Conservation (phyloP, 2,797 vertebrate species). For the Argya squamiceps region DNA sequence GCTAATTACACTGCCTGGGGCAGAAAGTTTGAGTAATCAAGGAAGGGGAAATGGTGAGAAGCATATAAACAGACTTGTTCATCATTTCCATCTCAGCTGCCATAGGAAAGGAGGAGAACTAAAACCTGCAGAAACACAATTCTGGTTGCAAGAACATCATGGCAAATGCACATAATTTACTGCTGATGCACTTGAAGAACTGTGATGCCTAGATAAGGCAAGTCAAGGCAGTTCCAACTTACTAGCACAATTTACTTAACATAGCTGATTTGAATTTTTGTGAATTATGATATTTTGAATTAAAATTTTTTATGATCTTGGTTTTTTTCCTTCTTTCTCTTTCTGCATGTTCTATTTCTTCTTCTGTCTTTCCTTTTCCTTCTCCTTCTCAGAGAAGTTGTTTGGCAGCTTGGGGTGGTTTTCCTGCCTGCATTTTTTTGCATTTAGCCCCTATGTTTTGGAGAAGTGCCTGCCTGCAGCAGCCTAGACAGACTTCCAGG, state of each 20-base stretch:
- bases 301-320: not conserved
- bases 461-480: not conserved
- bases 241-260: constrained; percentile 19
- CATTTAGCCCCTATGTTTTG: not conserved
- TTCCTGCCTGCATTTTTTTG: not conserved
- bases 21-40: not conserved
- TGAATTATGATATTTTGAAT: not conserved
- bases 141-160: not conserved
- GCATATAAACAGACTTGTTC: not conserved
- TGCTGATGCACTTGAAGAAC: constrained; percentile 16
- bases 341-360: not conserved
- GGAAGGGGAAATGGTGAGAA: not conserved
- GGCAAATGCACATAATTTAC: constrained; percentile 31
- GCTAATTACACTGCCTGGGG: not conserved
- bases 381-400: not conserved
- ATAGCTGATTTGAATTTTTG: not conserved
- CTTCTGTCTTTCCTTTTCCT: not conserved
- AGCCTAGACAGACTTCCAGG: not conserved
- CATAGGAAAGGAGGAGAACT: not conserved
- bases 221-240: constrained; percentile 32
- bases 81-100: not conserved
- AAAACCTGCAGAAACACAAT: constrained; percentile 23
- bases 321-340: not conserved
- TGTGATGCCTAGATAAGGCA: constrained; percentile 26
- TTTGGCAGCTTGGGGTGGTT: not conserved